Evolutionary conservation across 2,888 invertebrate genomes (phyloP), one percentile per base, ranked within the genome.

Genomic region (Hypomecis punctinalis): DNA sequence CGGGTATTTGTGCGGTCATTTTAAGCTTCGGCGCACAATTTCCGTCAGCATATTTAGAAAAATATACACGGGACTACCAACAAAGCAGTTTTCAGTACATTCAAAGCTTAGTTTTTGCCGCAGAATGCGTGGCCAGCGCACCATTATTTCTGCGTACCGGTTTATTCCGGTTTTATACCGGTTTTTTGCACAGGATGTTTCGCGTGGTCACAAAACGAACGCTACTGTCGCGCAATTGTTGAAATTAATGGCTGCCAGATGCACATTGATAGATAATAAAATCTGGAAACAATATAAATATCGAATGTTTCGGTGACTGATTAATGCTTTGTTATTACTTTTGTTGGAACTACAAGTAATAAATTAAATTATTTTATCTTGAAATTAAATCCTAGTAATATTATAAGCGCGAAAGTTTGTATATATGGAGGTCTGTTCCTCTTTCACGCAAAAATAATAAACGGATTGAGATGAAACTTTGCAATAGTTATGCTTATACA

Each of bases 141-240:
- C 60, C 60, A 60, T 65, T 65, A 60, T 47, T 60, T 55, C 46
- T 57, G 48, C 58, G 63, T 63, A 48, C 56, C 39, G 36, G 45
- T 37, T 46, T 55, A 23, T 13, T 11, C 53, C 43, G 9, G 23
- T 23, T 36, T 35, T 42, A 43, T 47, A 42, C 46, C 33, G 37
- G n/a, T 45, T 43, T 55, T 56, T 64, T 63, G 35, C 33, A 42
- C 7, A 47, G 61, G 57, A 42, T 52, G 42, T 52, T 51, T 45
- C 46, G 42, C 46, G 64, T 39, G 53, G 61, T 57, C 52, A 56
- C 65, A 42, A 48, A 55, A 55, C 52, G 51, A 40, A 61, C 37
- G 23, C 23, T 23, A 23, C 23, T 23, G 23, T 23, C 23, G 63
- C 52, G 59, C 37, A 43, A 33, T 23, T 9, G 59, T 51, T 46